Evolutionary conservation across 35 echinoderm and acorn worm genomes (phyloP).

Genomic region (Apostichopus californicus): DNA sequence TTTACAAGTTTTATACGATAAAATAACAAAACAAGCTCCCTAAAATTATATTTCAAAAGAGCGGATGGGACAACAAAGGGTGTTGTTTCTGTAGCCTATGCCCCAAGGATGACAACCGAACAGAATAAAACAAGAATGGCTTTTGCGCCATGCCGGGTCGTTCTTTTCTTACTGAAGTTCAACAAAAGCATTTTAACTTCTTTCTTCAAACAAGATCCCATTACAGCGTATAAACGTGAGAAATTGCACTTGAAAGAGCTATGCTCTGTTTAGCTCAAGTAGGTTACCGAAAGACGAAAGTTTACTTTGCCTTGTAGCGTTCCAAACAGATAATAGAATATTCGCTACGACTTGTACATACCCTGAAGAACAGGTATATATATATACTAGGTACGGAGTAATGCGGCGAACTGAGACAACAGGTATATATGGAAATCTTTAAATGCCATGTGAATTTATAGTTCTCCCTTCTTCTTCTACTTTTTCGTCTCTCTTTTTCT

Average conservation of each 20-base stretch:
- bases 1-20: conserved; percentile 46
- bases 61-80: conserved; percentile 46
- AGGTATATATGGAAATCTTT: conserved; percentile 13
- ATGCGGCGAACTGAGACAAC: conserved; percentile 5
- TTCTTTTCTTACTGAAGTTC: not conserved
- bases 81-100: conserved; percentile 47
- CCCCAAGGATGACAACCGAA: conserved; percentile 36
- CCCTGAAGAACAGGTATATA: conserved; percentile 21
- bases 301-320: conserved; percentile 47
- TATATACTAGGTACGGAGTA: not conserved
- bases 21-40: conserved; percentile 52
- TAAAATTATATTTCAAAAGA: conserved; percentile 45
- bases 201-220: conserved; percentile 24
- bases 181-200: conserved; percentile 31
- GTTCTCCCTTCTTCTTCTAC: no score
- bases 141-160: conserved; percentile 41
- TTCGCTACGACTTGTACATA: conserved; percentile 18
- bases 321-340: conserved; percentile 35
- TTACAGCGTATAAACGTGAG: conserved; percentile 40
- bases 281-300: conserved; percentile 29
- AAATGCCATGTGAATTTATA: not conserved
- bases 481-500: no score
- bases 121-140: conserved; percentile 30
- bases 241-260: conserved; percentile 45
- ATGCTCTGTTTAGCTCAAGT: conserved; percentile 44